Percentiles rank a stretch among this genome's conserved stretches.
Conservation (phyloP, 2,888 invertebrate genomes). For the Spatulosminthurus flaviceps region DNA sequence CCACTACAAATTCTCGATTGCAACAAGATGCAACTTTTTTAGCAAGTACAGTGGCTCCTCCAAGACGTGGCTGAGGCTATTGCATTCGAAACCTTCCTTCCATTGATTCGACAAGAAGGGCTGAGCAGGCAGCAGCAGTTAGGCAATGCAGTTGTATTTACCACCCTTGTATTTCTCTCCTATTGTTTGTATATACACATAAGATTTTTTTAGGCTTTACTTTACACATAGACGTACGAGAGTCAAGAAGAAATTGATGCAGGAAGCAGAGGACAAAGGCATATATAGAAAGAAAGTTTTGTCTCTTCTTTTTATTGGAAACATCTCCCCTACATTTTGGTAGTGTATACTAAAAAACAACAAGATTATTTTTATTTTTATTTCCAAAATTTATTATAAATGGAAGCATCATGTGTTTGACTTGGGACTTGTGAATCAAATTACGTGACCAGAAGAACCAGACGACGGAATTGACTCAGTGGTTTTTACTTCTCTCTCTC, state of each 20-base stretch:
- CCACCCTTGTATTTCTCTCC: too few species aligned
- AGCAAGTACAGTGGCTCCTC: background rate
- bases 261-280: constrained; percentile 18
- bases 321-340: too few species aligned
- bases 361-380: too few species aligned
- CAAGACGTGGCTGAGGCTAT: constrained; percentile 9
- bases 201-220: background rate
- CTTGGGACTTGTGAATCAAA: too few species aligned
- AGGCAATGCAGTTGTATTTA: background rate
- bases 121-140: constrained; percentile 12
- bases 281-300: background rate
- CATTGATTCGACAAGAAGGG: constrained; percentile 18
- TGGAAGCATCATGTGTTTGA: too few species aligned
- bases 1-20: background rate
- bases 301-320: too few species aligned
- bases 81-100: constrained; percentile 13
- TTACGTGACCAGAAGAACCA: too few species aligned
- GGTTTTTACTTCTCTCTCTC: background rate
- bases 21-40: background rate
- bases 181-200: background rate
- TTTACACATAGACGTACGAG: too few species aligned
- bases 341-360: too few species aligned
- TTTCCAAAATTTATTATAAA: too few species aligned
- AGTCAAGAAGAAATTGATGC: background rate
- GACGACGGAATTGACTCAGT: background rate